Conservation (phyloP, 2,797 vertebrate genomes). For the Protonibea diacanthus region DNA sequence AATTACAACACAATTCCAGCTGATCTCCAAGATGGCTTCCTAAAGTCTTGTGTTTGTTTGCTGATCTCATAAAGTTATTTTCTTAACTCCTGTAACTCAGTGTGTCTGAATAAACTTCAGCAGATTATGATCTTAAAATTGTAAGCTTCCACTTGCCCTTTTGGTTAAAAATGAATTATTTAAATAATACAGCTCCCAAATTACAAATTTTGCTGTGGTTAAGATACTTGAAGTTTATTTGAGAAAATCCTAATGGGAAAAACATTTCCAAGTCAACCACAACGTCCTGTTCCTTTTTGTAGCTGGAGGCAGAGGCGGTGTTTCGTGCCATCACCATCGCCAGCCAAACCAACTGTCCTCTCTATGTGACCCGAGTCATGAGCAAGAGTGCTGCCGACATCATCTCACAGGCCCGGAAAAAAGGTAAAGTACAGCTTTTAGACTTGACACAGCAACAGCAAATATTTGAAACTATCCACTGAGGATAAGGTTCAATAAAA, state of each 20-base stretch:
- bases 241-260: conserved; percentile 46
- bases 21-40: neutral
- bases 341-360: conserved; percentile 98
- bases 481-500: neutral
- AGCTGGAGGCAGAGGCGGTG: conserved; percentile 98
- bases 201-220: conserved; percentile 40
- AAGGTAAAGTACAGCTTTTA: conserved; percentile 83
- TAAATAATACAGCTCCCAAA: conserved; percentile 27
- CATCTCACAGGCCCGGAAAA: conserved; percentile 98
- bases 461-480: neutral
- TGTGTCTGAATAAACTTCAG: conserved; percentile 21
- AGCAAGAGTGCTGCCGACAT: conserved; percentile 98
- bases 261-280: conserved; percentile 35
- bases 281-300: conserved; percentile 35
- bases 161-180: conserved; percentile 37
- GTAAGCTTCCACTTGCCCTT: conserved; percentile 32
- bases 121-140: conserved; percentile 42
- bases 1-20: neutral
- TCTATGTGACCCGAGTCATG: conserved; percentile 98
- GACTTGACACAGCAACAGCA: neutral
- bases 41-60: conserved; percentile 4
- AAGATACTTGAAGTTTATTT: conserved; percentile 44
- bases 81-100: neutral
- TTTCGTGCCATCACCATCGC: conserved; percentile 97
- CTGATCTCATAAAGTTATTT: neutral